A percentile compares a stretch with the other conserved stretches of the same genome.
Conservation (phyloP, 1,140 invertebrate species). For the Drosophila bocki region DNA sequence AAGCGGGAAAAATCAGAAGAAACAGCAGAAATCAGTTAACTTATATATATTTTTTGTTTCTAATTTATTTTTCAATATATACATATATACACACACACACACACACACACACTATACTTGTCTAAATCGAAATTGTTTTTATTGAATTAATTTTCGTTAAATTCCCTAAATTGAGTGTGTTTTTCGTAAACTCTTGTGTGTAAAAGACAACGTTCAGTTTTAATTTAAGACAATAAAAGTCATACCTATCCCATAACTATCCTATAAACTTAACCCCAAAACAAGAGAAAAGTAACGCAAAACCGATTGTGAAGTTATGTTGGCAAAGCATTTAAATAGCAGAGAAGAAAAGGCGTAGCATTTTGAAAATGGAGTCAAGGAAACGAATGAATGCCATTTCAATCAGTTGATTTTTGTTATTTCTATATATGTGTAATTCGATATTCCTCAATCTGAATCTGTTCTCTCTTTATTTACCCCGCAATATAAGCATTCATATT, state of each 20-base stretch:
- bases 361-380: constrained; percentile 19
- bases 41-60: constrained; percentile 43
- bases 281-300: constrained; percentile 8
- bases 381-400: constrained; percentile 32
- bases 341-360: constrained; percentile 27
- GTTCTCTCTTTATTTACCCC: constrained; percentile 17
- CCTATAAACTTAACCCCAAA: neutral
- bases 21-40: constrained; percentile 39
- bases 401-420: constrained; percentile 53
- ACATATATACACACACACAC: constrained; percentile 8
- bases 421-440: constrained; percentile 35
- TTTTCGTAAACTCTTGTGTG: constrained; percentile 42
- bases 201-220: constrained; percentile 75
- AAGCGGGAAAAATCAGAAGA: constrained; percentile 15
- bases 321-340: constrained; percentile 46
- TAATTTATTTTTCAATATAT: constrained; percentile 45
- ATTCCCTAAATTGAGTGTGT: constrained; percentile 40
- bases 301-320: constrained; percentile 27
- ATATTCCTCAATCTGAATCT: constrained; percentile 21
- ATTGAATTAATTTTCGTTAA: constrained; percentile 29
- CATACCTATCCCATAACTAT: constrained; percentile 39
- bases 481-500: constrained; percentile 27
- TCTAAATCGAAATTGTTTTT: constrained; percentile 50
- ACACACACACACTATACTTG: constrained; percentile 9
- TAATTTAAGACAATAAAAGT: constrained; percentile 80